Percentiles rank a stretch among this genome's conserved stretches.
phyloP scores from a whole-genome alignment of 1,140 invertebrate species.

The Ostrea edulis region DNA sequence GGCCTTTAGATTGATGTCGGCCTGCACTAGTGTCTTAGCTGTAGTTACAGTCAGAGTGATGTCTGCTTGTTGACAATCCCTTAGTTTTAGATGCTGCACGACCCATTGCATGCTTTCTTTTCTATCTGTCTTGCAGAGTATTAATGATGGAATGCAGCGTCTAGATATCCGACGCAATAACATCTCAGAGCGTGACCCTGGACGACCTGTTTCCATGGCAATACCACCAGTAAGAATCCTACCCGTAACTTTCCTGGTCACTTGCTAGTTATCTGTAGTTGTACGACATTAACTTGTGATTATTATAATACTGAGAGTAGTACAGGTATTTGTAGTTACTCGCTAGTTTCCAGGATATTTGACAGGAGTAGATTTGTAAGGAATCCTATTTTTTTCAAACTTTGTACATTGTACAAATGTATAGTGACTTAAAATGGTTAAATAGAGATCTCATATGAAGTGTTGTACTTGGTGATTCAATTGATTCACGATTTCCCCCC shows the following conservation, averaged over 20 bases:
- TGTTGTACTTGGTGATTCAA: too few relatives aligned
- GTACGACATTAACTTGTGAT: too few relatives aligned
- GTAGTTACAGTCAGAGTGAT: too few relatives aligned
- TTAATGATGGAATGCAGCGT: constrained; percentile 29
- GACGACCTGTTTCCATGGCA: constrained; percentile 20
- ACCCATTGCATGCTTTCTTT: constrained; percentile 20
- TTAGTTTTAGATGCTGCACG: background rate
- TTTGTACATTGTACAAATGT: too few relatives aligned
- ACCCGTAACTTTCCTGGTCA: background rate
- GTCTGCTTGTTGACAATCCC: background rate
- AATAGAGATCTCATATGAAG: too few relatives aligned
- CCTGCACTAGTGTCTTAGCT: background rate
- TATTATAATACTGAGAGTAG: too few relatives aligned
- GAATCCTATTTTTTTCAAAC: too few relatives aligned
- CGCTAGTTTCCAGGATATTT: too few relatives aligned
- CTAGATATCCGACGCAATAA: constrained; percentile 6
- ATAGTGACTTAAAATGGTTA: too few relatives aligned
- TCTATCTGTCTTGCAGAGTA: constrained; percentile 32
- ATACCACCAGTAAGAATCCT: constrained; percentile 24
- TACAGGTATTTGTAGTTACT: too few relatives aligned
- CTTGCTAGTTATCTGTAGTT: background rate
- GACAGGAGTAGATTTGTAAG: too few relatives aligned
- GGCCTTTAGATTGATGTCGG: background rate
- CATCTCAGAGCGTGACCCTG: constrained; percentile 14
- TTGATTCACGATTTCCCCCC: too few relatives aligned